Evolutionary conservation across 1,140 invertebrate species (phyloP).

Genomic region (Platyura marginata): DNA sequence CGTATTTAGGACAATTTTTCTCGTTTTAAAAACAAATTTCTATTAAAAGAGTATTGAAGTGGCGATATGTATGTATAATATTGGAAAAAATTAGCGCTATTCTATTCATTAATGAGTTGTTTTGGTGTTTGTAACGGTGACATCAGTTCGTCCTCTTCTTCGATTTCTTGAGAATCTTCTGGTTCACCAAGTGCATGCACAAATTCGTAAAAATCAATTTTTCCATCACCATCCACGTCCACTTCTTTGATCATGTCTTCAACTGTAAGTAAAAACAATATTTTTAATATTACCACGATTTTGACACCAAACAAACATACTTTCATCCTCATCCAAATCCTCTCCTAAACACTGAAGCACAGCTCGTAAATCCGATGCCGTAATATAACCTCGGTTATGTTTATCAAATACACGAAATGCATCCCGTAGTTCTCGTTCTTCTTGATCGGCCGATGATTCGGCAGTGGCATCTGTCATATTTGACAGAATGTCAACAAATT

Average conservation of each 20-base stretch:
- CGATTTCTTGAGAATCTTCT: constrained; percentile 59
- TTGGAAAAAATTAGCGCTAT: no score
- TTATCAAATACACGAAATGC: constrained; percentile 79
- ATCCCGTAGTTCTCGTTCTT: constrained; percentile 72
- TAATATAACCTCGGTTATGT: constrained; percentile 71
- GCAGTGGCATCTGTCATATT: constrained; percentile 47
- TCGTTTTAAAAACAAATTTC: no score
- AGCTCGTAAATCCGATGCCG: constrained; percentile 62
- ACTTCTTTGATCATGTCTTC: constrained; percentile 88
- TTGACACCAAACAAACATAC: constrained; percentile 30
- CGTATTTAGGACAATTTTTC: no score
- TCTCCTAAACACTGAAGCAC: constrained; percentile 71
- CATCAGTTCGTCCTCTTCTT: constrained; percentile 47
- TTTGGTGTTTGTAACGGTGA: constrained; percentile 22
- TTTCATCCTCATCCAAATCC: constrained; percentile 71
- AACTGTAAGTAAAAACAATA: no score
- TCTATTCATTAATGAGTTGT: constrained; percentile 13
- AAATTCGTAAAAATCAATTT: constrained; percentile 81
- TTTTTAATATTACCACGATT: no score
- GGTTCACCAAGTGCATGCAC: constrained; percentile 67
- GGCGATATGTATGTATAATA: no score
- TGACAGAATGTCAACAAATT: constrained; percentile 80
- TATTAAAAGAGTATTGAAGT: no score
- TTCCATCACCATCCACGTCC: constrained; percentile 72
- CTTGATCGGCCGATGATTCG: constrained; percentile 41